phyloP scores from a whole-genome alignment of 2,888 invertebrate species.

The Rhingia rostrata region DNA sequence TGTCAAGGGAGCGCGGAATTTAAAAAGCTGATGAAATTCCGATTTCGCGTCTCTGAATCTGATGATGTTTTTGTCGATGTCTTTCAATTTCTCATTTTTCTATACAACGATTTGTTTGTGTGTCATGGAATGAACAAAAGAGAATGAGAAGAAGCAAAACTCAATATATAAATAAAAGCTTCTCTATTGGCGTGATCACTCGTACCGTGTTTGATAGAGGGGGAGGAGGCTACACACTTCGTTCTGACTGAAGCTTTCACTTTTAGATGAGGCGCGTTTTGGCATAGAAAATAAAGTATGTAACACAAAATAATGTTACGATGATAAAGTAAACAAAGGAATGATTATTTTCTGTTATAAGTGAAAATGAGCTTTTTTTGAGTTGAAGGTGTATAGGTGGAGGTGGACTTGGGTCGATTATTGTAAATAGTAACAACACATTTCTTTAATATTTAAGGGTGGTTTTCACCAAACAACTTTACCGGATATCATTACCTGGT shows the following conservation, averaged over 20 bases:
- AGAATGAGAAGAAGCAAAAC: constrained; percentile 3
- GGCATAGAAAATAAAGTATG: constrained; percentile 6
- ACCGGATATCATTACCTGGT: too few species aligned
- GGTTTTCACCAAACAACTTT: too few species aligned
- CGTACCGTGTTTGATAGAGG: constrained; percentile 21
- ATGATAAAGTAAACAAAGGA: constrained; percentile 53
- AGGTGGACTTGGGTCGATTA: background rate
- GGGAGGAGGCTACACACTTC: background rate
- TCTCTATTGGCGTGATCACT: constrained; percentile 23
- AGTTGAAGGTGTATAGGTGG: background rate
- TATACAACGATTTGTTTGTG: constrained; percentile 58
- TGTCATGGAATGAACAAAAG: background rate
- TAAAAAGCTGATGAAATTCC: constrained; percentile 67
- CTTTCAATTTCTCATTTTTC: constrained; percentile 67
- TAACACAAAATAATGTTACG: background rate
- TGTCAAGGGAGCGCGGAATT: constrained; percentile 61
- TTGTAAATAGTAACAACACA: constrained; percentile 21
- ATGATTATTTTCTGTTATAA: constrained; percentile 11
- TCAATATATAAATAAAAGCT: constrained; percentile 4
- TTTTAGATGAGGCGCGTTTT: constrained; percentile 40
- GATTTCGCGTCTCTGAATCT: background rate
- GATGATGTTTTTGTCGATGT: constrained; percentile 65
- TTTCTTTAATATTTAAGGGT: too few species aligned
- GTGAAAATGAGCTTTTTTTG: constrained; percentile 24
- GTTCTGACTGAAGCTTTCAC: constrained; percentile 37